These are phyloP conservation scores for Podarcis cretensis DNA, from an alignment of 2,113 vertebrate species.

Conservation along the genomic window DNA sequence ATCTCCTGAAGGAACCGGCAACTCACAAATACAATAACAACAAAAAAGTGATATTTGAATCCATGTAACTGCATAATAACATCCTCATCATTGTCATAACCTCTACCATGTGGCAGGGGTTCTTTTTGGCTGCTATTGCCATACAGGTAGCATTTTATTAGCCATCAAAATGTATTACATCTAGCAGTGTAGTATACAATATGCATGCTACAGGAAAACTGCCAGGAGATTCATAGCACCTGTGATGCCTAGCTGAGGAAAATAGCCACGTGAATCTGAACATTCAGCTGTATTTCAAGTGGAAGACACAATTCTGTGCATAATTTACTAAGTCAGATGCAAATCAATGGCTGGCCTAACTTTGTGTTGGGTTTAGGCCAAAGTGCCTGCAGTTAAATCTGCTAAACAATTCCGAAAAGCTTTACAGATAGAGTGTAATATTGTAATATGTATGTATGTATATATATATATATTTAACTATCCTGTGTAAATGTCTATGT, in stretches of 20 bases:
- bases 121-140: constrained; percentile 44
- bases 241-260: constrained; percentile 31
- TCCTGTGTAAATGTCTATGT: constrained; percentile 56
- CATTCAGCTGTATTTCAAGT: not conserved
- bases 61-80: constrained; percentile 33
- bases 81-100: constrained; percentile 43
- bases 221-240: constrained; percentile 28
- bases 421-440: constrained; percentile 73
- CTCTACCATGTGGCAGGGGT: constrained; percentile 33
- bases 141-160: constrained; percentile 50
- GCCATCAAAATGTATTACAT: constrained; percentile 30
- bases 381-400: constrained; percentile 64
- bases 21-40: constrained; percentile 31
- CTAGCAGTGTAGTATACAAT: constrained; percentile 12
- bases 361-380: not conserved
- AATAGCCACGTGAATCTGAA: constrained; percentile 43
- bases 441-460: constrained; percentile 65
- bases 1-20: not conserved
- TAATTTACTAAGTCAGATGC: constrained; percentile 57
- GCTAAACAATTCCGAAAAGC: constrained; percentile 64
- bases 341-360: not conserved
- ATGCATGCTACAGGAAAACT: constrained; percentile 41
- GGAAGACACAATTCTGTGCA: constrained; percentile 14
- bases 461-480: constrained; percentile 34
- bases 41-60: constrained; percentile 43